Conservation (phyloP, 2,113 vertebrate genomes). For the Trogon melanurus region DNA sequence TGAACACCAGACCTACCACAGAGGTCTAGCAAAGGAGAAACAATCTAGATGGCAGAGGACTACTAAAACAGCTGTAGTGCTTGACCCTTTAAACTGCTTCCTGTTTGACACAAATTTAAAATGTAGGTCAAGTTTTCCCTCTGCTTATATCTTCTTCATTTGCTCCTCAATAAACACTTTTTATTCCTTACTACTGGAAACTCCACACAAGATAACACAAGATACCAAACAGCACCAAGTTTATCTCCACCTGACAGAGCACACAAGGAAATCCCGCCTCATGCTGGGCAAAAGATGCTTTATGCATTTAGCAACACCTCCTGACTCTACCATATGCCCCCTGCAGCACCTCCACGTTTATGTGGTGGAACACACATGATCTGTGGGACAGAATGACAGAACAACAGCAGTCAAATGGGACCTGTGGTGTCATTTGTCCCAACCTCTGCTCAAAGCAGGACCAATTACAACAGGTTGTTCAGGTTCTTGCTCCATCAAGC, state of each 20-base stretch:
- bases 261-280: not conserved
- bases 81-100: not conserved
- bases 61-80: not conserved
- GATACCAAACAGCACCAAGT: not conserved
- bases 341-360: not conserved
- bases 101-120: not conserved
- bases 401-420: not conserved
- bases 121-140: not conserved
- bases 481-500: not conserved
- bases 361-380: fast-evolving
- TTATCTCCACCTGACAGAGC: not conserved
- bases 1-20: not conserved
- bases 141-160: not conserved
- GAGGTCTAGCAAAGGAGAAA: not conserved
- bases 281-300: not conserved
- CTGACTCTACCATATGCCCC: not conserved
- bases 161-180: not conserved
- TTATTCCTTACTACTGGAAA: not conserved
- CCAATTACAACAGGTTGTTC: not conserved
- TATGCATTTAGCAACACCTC: fast-evolving
- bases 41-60: not conserved
- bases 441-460: not conserved
- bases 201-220: not conserved
- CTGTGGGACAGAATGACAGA: not conserved
- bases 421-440: not conserved